Evolutionary conservation across 2,888 invertebrate species (phyloP).

Genomic region (Bombylius major): DNA sequence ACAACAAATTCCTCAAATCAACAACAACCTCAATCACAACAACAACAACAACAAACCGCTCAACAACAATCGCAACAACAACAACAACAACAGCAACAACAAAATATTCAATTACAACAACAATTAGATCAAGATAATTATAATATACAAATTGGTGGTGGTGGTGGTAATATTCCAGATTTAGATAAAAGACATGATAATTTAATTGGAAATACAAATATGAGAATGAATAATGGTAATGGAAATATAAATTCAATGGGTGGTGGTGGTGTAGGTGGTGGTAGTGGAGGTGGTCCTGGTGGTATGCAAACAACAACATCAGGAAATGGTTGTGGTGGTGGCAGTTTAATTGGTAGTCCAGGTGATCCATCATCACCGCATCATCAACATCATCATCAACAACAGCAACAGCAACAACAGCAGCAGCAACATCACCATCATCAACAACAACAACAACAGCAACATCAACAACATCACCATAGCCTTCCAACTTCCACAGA

Average conservation of each 20-base stretch:
- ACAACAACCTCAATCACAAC: constrained; percentile 16
- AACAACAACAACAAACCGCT: constrained; percentile 14
- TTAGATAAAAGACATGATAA: neutral
- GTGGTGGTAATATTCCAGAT: neutral
- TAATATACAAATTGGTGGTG: neutral
- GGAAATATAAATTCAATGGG: too few relatives aligned
- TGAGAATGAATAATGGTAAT: too few relatives aligned
- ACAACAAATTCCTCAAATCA: constrained; percentile 7
- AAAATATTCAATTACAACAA: neutral
- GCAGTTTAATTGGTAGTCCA: neutral
- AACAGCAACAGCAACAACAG: constrained; percentile 4
- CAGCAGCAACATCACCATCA: constrained; percentile 15
- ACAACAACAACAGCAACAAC: neutral
- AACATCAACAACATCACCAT: constrained; percentile 1
- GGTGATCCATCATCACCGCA: neutral
- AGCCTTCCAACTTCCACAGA: neutral
- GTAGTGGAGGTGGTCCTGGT: too few relatives aligned
- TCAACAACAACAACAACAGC: constrained; percentile 14
- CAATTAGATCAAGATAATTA: neutral
- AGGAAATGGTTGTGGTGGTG: too few relatives aligned
- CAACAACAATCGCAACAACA: constrained; percentile 1
- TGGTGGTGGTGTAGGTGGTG: too few relatives aligned
- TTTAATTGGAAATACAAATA: neutral
- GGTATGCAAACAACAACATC: neutral
- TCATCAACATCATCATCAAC: neutral